These are phyloP conservation scores for Limanda limanda DNA, from an alignment of 2,113 vertebrate genomes.

Conservation along the genomic window DNA sequence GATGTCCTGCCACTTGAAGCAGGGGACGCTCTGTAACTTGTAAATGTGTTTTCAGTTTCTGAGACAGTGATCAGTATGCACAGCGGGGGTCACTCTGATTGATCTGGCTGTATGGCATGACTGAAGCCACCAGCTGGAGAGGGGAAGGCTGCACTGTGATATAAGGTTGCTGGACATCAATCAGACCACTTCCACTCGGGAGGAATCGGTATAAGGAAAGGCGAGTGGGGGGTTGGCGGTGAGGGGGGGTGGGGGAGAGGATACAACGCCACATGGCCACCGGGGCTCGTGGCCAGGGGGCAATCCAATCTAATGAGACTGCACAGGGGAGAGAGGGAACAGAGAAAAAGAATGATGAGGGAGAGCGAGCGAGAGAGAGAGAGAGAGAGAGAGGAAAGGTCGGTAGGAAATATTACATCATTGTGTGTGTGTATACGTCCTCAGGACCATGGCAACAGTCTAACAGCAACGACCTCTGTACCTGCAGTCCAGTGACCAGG, in stretches of 20 bases:
- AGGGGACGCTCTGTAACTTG: constrained; percentile 41
- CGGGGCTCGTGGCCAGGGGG: constrained; percentile 67
- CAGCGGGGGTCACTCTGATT: constrained; percentile 71
- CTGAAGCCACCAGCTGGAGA: constrained; percentile 82
- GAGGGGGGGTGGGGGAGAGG: constrained; percentile 39
- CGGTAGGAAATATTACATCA: constrained; percentile 73
- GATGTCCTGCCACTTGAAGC: constrained; percentile 6
- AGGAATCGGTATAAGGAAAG: constrained; percentile 59
- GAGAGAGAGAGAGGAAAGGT: constrained; percentile 13
- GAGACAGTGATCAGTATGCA: constrained; percentile 70
- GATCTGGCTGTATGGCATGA: constrained; percentile 74
- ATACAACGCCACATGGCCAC: constrained; percentile 70
- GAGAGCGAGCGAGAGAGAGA: background rate
- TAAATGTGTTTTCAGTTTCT: constrained; percentile 58
- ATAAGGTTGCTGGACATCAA: constrained; percentile 82
- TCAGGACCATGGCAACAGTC: constrained; percentile 68
- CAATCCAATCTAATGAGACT: constrained; percentile 79
- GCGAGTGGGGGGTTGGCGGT: background rate
- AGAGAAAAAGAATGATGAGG: constrained; percentile 56
- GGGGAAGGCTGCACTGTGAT: constrained; percentile 73
- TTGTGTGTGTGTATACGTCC: constrained; percentile 60
- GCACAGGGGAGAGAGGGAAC: constrained; percentile 52
- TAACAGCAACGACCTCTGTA: constrained; percentile 51
- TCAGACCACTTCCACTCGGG: constrained; percentile 74
- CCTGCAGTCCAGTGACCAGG: constrained; percentile 45